A percentile compares a stretch with the other conserved stretches of the same genome.
Conservation (phyloP, 2,797 vertebrate species). For the Gouania willdenowi region DNA sequence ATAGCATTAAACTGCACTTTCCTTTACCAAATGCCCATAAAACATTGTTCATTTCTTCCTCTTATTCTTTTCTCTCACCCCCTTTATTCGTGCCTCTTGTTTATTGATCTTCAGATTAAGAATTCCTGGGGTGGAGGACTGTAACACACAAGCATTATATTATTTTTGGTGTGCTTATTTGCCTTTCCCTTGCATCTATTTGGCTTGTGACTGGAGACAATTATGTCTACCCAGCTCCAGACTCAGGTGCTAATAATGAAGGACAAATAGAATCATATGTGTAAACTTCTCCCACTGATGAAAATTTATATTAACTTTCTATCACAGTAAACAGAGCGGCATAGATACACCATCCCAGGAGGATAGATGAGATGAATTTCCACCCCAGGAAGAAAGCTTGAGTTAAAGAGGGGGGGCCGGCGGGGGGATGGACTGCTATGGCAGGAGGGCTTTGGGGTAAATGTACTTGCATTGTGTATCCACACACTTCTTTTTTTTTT, state of each 20-base stretch:
- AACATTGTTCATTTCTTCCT: conserved; percentile 60
- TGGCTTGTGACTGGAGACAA: conserved; percentile 99
- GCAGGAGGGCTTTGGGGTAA: conserved; percentile 72
- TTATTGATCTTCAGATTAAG: conserved; percentile 99
- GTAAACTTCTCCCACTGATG: conserved; percentile 99
- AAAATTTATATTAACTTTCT: conserved; percentile 99
- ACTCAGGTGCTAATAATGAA: conserved; percentile 99
- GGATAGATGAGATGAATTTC: conserved; percentile 98
- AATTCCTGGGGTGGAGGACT: conserved; percentile 97
- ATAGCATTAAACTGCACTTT: conserved; percentile 15
- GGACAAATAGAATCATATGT: conserved; percentile 99
- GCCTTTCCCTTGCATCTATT: conserved; percentile 99
- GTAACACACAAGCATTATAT: conserved; percentile 99
- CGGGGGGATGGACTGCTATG: conserved; percentile 36
- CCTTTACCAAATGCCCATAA: conserved; percentile 73
- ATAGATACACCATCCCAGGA: conserved; percentile 96
- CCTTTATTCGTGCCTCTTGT: conserved; percentile 85
- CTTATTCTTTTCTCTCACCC: conserved; percentile 28
- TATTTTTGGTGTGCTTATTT: conserved; percentile 99
- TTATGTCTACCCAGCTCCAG: conserved; percentile 97
- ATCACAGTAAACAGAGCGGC: conserved; percentile 99
- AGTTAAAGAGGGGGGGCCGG: conserved; percentile 45
- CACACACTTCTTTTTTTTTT: conserved; percentile 83
- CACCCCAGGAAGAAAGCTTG: conserved; percentile 85
- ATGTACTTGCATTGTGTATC: conserved; percentile 94